A percentile compares a stretch with the other conserved stretches of the same genome.
These are phyloP conservation scores for Thermophis baileyi DNA, from an alignment of 2,113 vertebrate genomes.

Conservation along the genomic window DNA sequence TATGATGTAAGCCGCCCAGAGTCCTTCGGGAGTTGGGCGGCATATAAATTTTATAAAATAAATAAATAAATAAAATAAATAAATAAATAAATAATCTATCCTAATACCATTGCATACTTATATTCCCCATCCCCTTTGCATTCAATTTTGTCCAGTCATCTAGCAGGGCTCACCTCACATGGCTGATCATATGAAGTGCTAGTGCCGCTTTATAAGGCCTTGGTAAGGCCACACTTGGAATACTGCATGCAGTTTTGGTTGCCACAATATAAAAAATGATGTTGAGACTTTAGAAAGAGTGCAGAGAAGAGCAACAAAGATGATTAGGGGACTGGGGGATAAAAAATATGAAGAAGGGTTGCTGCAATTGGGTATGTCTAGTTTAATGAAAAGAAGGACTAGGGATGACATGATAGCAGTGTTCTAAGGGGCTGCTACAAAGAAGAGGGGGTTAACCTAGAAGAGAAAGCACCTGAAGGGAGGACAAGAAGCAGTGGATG, in stretches of 20 bases:
- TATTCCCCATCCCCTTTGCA: background rate
- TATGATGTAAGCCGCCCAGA: too few species aligned
- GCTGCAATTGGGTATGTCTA: background rate
- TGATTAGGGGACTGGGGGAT: background rate
- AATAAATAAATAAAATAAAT: too few species aligned
- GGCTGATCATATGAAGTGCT: background rate
- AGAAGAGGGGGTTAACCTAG: background rate
- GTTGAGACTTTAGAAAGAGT: background rate
- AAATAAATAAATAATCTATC: too few species aligned
- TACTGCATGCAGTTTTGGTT: background rate
- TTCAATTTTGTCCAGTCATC: background rate
- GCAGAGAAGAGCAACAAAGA: background rate
- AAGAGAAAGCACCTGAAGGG: background rate
- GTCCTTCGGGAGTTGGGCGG: too few species aligned
- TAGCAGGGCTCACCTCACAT: background rate
- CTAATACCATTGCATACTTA: background rate
- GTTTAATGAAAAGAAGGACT: background rate
- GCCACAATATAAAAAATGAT: background rate
- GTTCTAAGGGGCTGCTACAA: background rate
- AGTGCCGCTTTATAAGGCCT: background rate
- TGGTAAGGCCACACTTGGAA: background rate
- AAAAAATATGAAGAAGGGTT: background rate
- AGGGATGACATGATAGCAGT: background rate
- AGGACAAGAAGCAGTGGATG: background rate
- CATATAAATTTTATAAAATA: too few species aligned